Conservation (phyloP, 53 echinoderm and acorn worm species). For the Crossaster papposus region DNA sequence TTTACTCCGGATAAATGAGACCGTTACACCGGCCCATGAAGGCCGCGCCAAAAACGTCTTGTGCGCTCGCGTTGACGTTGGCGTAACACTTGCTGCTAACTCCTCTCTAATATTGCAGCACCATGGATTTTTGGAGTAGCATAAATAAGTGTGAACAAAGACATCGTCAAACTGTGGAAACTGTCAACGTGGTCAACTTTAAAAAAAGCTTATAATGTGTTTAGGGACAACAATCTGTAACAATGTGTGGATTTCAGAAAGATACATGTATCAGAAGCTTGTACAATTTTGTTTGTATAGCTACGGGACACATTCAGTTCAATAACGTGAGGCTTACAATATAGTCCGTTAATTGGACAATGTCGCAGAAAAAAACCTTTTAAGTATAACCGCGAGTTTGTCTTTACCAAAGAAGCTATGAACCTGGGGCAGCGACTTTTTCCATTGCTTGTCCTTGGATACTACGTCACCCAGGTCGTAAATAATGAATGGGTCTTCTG, state of each 20-base stretch:
- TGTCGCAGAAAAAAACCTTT: background rate
- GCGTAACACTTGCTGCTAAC: too few relatives aligned
- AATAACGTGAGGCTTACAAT: background rate
- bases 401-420: background rate
- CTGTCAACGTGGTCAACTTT: too few relatives aligned
- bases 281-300: background rate
- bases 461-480: constrained; percentile 36
- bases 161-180: too few relatives aligned
- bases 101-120: too few relatives aligned
- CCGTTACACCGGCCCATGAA: too few relatives aligned
- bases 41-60: too few relatives aligned
- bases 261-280: background rate
- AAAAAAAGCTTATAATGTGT: too few relatives aligned
- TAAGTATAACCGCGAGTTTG: background rate
- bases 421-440: background rate
- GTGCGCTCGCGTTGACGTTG: too few relatives aligned
- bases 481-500: constrained; percentile 13
- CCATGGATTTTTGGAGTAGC: too few relatives aligned
- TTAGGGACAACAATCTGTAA: too few relatives aligned
- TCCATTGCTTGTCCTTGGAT: constrained; percentile 24
- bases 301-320: background rate
- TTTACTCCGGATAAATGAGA: too few relatives aligned
- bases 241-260: background rate
- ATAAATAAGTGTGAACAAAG: too few relatives aligned
- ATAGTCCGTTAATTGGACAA: background rate